Base-by-base conservation (phyloP, 1,140 invertebrate species). In the Dolichoris vasculosae region DNA sequence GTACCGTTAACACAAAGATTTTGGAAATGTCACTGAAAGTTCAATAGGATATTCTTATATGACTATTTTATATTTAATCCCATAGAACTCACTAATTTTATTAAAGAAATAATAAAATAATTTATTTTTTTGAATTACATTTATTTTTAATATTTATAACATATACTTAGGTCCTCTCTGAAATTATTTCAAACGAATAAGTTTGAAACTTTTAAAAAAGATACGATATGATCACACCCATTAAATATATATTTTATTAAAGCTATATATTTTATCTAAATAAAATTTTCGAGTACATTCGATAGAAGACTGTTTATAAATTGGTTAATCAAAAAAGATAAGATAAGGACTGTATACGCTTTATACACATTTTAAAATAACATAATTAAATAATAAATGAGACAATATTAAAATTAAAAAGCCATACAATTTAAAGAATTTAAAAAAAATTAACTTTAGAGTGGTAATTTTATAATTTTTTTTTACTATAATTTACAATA, bases 11-110 rank as follows among this genome's bases (percentile, higher is more conserved):
- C 76, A 46, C 30, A 30, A 46, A 75, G 63, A 67, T 30, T 17
- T 59, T 85, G 17, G 67, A 79, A 75, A 46, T 40, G 78, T n/a
- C 51, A 80, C 82, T 82, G 84, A 73, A 82, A 85, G 78, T 75
- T 80, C 38, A 76, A 75, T 85, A 85, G 55, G 76, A 80, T n/a
- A 85, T 85, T 82, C 77, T 81, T 35, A 30, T 6, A 23, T 40
- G 83, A 79, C 78, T 55, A 69, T 78, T 78, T 55, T 48, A 63
- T 63, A 83, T 69, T 30, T 69, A 78, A 78, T 84, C 46, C 23
- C 9, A 23, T 23, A 17, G 26, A 9, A 35, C 11, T 26, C 13
- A 40, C 20, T 30, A 59, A 79, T 84, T 84, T 78, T 38, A 76
- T 84, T 78, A 63, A 11, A 32, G n/a, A n/a, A 15, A 46, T 38